Evolutionary conservation across 2,113 vertebrate genomes (phyloP).

Genomic region (Gavialis gangeticus): DNA sequence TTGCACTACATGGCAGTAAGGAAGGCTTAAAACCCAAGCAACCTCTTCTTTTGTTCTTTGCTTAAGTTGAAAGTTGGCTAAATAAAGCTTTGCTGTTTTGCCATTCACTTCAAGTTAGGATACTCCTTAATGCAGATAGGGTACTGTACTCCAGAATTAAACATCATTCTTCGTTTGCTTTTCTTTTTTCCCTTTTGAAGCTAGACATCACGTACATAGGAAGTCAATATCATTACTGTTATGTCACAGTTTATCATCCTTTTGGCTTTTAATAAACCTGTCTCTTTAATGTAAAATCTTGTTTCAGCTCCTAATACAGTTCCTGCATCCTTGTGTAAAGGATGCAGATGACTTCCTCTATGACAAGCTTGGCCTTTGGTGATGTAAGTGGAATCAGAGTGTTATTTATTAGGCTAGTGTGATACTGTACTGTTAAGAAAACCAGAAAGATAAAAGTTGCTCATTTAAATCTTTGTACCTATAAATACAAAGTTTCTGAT

Average conservation of each 20-base stretch:
- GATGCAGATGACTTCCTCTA: neutral
- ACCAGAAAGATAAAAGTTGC: neutral
- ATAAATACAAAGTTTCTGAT: neutral
- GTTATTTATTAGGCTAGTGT: neutral
- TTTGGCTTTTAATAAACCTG: neutral
- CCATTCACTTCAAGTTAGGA: neutral
- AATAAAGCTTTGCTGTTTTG: neutral
- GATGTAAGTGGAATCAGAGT: accelerated
- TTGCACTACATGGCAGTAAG: neutral
- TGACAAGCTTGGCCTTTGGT: neutral
- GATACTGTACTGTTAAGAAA: neutral
- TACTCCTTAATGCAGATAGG: neutral
- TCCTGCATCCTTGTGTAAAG: neutral
- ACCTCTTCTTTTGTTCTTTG: neutral
- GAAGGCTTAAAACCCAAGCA: neutral
- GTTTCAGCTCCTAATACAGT: neutral
- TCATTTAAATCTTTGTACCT: too few relatives aligned
- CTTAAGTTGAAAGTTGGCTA: neutral
- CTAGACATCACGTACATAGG: neutral
- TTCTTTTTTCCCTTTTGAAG: neutral
- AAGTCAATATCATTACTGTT: neutral
- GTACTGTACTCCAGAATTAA: neutral
- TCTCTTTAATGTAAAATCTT: neutral
- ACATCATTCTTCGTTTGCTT: neutral
- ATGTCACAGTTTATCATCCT: neutral